phyloP scores from a whole-genome alignment of 2,888 invertebrate genomes.

The Syrphus vitripennis region DNA sequence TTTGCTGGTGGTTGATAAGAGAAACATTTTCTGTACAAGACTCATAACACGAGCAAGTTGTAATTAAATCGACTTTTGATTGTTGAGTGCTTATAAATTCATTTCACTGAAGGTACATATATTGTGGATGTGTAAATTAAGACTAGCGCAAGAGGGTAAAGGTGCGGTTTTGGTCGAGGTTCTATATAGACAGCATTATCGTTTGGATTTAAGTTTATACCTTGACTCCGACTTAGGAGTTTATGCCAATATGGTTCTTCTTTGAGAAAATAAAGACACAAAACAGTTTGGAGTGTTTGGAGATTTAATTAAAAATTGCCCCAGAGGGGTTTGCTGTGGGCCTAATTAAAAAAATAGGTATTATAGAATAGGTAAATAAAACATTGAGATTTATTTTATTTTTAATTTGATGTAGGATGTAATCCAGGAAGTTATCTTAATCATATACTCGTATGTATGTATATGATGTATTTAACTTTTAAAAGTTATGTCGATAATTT shows the following conservation, averaged over 20 bases:
- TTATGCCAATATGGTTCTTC: not conserved
- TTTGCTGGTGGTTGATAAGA: slow-evolving; percentile 2
- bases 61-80: slow-evolving; percentile 33
- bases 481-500: not conserved
- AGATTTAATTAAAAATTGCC: slow-evolving; percentile 13
- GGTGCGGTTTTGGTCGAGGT: not conserved
- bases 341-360: not conserved
- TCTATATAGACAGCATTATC: not conserved
- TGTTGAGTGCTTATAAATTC: slow-evolving; percentile 17
- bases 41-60: slow-evolving; percentile 36
- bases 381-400: not conserved
- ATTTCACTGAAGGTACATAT: no score
- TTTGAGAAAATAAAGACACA: not conserved
- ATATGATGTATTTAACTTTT: not conserved
- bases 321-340: not conserved
- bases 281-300: not conserved
- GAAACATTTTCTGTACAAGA: slow-evolving; percentile 18
- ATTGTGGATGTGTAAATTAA: slow-evolving; percentile 15
- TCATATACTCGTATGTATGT: no score
- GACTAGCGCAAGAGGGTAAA: not conserved
- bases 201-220: not conserved
- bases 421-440: not conserved
- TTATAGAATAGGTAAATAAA: not conserved
- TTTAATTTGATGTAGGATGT: not conserved
- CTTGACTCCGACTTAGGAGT: not conserved